These are phyloP conservation scores for Menidia beryllina DNA, from an alignment of 2,113 vertebrate genomes.

Conservation along the genomic window DNA sequence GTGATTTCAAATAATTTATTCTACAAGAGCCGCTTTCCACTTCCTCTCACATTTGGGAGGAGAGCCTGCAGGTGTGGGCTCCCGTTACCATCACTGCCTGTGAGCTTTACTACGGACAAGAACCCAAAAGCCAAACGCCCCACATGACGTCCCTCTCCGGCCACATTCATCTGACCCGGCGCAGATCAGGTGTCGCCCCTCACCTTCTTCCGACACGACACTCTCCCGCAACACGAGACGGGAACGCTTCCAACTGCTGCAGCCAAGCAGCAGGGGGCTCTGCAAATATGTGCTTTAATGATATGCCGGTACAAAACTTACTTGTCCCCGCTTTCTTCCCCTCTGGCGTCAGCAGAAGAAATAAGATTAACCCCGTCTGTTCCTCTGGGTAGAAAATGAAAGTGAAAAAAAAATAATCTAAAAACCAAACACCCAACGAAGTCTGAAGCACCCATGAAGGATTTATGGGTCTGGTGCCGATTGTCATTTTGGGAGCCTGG, in stretches of 20 bases:
- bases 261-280: conserved; percentile 10
- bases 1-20: too few species aligned
- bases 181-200: conserved; percentile 18
- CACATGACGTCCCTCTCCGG: not conserved
- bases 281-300: conserved; percentile 1
- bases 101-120: too few species aligned
- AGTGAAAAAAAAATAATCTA: too few species aligned
- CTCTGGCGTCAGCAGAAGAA: not conserved
- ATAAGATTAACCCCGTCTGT: not conserved
- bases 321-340: not conserved
- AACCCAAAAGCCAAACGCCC: too few species aligned
- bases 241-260: conserved; percentile 23
- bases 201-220: conserved; percentile 1
- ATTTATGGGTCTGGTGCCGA: too few species aligned
- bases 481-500: too few species aligned
- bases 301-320: conserved; percentile 7
- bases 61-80: not conserved
- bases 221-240: conserved; percentile 9
- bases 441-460: too few species aligned
- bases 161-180: conserved; percentile 15
- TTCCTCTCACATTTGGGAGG: not conserved
- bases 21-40: not conserved
- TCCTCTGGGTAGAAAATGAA: too few species aligned
- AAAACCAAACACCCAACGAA: too few species aligned
- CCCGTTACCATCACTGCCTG: too few species aligned